These are phyloP conservation scores for Caradrina clavipalpis DNA, from an alignment of 2,888 invertebrate genomes.

Conservation along the genomic window DNA sequence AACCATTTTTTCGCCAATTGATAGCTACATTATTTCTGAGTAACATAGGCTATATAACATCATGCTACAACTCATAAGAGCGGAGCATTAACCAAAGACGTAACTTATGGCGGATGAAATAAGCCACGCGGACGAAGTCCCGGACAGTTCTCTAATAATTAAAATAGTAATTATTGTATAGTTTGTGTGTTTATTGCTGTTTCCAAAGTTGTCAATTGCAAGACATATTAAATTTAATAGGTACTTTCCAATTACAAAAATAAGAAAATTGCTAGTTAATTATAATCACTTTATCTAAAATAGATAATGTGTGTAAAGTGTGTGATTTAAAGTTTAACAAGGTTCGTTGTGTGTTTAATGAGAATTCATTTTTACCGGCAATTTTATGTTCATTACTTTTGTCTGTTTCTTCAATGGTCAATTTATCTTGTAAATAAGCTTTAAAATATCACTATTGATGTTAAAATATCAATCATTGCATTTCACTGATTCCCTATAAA, in stretches of 20 bases:
- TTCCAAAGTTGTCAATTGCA: neutral
- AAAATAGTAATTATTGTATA: neutral
- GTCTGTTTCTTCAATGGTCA: conserved; percentile 1
- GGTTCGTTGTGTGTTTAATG: neutral
- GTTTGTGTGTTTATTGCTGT: neutral
- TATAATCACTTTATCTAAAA: neutral
- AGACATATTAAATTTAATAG: neutral
- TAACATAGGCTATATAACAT: too few relatives aligned
- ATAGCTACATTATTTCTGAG: too few relatives aligned
- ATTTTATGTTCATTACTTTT: conserved; percentile 5
- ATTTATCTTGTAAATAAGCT: conserved; percentile 7
- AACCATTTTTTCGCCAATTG: too few relatives aligned
- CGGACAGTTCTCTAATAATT: too few relatives aligned
- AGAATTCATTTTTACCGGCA: conserved; percentile 13
- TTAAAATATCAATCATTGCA: conserved; percentile 11
- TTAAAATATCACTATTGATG: conserved; percentile 6
- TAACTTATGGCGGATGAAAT: too few relatives aligned
- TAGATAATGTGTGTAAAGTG: too few relatives aligned
- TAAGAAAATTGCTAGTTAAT: neutral
- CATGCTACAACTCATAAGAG: too few relatives aligned
- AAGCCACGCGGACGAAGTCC: too few relatives aligned
- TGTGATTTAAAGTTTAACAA: neutral
- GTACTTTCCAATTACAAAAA: neutral
- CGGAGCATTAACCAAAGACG: too few relatives aligned
- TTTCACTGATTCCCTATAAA: conserved; percentile 9